These are phyloP conservation scores for Puffinus mauretanicus DNA, from an alignment of 2,113 vertebrate species.

Conservation along the genomic window DNA sequence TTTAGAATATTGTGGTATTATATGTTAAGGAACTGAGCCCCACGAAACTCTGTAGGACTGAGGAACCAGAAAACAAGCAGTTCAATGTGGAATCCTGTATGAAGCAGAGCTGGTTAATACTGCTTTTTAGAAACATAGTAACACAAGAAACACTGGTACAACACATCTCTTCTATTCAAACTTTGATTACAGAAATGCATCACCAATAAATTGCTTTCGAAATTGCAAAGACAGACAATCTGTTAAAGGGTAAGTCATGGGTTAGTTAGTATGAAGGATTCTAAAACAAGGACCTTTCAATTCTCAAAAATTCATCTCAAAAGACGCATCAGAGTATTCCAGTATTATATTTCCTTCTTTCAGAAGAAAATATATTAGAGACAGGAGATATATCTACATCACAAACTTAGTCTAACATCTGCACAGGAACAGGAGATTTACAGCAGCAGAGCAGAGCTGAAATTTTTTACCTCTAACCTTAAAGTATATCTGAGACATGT, in stretches of 20 bases:
- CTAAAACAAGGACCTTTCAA: not conserved
- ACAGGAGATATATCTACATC: not conserved
- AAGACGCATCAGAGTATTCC: not conserved
- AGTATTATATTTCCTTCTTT: not conserved
- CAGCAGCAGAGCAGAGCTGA: not conserved
- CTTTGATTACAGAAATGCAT: not conserved
- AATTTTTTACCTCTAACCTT: not conserved
- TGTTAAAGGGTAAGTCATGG: not conserved
- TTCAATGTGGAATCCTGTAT: not conserved
- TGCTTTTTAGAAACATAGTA: not conserved
- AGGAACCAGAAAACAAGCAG: not conserved
- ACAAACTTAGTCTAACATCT: not conserved
- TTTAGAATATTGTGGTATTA: not conserved
- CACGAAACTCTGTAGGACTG: not conserved
- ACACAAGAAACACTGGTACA: not conserved
- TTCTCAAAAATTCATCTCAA: not conserved
- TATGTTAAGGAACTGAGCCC: not conserved
- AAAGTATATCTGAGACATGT: not conserved
- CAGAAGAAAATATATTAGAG: not conserved
- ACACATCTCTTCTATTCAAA: not conserved
- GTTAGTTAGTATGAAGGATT: not conserved
- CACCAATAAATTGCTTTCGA: not conserved
- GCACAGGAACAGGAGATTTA: not conserved
- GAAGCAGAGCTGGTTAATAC: not conserved
- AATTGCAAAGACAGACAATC: not conserved